A percentile compares a stretch with the other conserved stretches of the same genome.
Conservation (phyloP, 2,888 invertebrate genomes). For the Nemotelus nigrinus region DNA sequence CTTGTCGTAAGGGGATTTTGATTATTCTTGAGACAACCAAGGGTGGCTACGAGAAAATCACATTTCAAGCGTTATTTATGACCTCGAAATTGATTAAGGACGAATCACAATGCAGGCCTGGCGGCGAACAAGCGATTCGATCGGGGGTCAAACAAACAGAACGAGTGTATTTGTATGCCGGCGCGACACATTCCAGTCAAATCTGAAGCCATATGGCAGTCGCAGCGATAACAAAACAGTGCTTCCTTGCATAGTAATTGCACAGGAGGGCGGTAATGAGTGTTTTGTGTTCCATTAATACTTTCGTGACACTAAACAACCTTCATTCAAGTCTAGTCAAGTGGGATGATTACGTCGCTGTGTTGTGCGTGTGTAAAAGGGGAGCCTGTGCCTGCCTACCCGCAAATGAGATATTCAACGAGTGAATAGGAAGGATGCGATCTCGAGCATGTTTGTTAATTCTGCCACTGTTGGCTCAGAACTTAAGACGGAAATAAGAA, state of each 20-base stretch:
- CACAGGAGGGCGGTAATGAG: slow-evolving; percentile 43
- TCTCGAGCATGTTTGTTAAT: slow-evolving; percentile 9
- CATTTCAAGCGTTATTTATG: slow-evolving; percentile 43
- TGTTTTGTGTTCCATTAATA: slow-evolving; percentile 39
- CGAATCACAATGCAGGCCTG: slow-evolving; percentile 38
- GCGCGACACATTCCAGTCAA: background rate
- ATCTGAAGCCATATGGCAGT: slow-evolving; percentile 35
- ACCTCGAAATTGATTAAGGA: slow-evolving; percentile 44
- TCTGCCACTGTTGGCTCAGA: background rate
- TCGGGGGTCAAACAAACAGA: slow-evolving; percentile 34
- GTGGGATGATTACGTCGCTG: background rate
- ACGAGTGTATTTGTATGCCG: slow-evolving; percentile 23
- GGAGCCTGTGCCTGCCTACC: background rate
- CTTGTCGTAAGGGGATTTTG: slow-evolving; percentile 42
- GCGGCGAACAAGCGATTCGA: slow-evolving; percentile 22
- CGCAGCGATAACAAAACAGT: slow-evolving; percentile 31
- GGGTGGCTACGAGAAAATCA: slow-evolving; percentile 34
- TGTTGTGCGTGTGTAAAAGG: background rate
- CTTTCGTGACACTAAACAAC: slow-evolving; percentile 40
- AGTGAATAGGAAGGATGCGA: slow-evolving; percentile 2
- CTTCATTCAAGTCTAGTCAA: slow-evolving; percentile 3
- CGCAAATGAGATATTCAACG: background rate
- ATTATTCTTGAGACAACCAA: slow-evolving; percentile 21
- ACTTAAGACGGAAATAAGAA: background rate
- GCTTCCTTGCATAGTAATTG: slow-evolving; percentile 42